Conservation (phyloP, 2,888 invertebrate species). For the Zygothrica quintamaculata region DNA sequence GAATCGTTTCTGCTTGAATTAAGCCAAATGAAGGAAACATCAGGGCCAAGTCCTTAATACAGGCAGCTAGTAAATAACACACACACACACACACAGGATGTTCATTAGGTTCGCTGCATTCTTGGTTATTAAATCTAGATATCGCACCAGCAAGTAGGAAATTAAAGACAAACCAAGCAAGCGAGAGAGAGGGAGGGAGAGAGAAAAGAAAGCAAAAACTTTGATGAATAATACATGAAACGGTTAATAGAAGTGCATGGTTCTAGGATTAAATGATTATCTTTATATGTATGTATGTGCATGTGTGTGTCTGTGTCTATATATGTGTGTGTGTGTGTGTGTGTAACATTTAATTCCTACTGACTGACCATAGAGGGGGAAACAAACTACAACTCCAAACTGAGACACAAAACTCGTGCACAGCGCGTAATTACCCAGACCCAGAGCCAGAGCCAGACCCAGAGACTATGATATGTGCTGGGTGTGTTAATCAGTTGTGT, state of each 20-base stretch:
- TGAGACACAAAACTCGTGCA: background rate
- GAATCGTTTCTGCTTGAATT: conserved; percentile 77
- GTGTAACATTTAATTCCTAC: conserved; percentile 45
- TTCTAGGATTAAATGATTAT: conserved; percentile 73
- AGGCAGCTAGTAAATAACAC: conserved; percentile 23
- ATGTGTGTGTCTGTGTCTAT: conserved; percentile 3
- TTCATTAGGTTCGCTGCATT: conserved; percentile 78
- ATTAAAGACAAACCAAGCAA: conserved; percentile 34
- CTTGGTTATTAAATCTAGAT: conserved; percentile 70
- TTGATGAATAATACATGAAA: conserved; percentile 75
- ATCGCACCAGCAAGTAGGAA: conserved; percentile 23
- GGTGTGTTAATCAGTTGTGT: conserved; percentile 52
- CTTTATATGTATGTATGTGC: conserved; percentile 14
- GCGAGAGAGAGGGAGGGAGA: conserved; percentile 13
- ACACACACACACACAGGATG: conserved; percentile 61
- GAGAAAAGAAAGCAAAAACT: conserved; percentile 10
- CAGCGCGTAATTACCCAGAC: conserved; percentile 59
- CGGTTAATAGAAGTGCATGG: conserved; percentile 51
- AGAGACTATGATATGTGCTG: background rate
- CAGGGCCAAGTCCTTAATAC: conserved; percentile 6
- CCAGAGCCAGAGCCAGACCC: conserved; percentile 3
- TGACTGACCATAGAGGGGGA: conserved; percentile 23
- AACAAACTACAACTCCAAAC: background rate
- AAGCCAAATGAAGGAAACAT: conserved; percentile 48
- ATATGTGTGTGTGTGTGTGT: conserved; percentile 6